Conservation (phyloP, 2,797 vertebrate species). For the Anomalospiza imberbis region DNA sequence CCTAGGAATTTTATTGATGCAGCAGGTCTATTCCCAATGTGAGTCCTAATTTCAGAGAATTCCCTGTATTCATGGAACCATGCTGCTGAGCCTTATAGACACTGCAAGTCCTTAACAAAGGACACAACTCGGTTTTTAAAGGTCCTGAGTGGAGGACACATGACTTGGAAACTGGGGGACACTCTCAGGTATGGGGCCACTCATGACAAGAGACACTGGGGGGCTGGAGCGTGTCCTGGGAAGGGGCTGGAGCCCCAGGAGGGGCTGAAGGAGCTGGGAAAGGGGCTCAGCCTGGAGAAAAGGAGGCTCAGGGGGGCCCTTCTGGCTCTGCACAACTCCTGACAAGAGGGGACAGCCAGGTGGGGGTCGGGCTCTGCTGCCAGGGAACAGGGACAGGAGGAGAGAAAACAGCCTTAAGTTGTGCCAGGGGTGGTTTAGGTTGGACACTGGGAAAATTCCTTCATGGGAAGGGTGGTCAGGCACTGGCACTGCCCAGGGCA, state of each 20-base stretch:
- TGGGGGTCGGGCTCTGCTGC: background rate
- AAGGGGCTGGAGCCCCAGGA: background rate
- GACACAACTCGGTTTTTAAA: background rate
- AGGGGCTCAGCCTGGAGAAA: background rate
- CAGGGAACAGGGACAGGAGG: background rate
- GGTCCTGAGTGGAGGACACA: background rate
- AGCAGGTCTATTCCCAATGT: conserved; percentile 2
- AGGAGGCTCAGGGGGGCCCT: background rate
- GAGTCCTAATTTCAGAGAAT: background rate
- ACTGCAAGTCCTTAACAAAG: background rate
- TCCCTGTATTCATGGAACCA: background rate
- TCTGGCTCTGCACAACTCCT: background rate
- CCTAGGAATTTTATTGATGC: conserved; percentile 25
- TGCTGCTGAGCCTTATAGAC: background rate
- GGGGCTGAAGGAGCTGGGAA: background rate
- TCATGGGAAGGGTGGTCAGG: background rate
- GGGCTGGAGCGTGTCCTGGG: background rate
- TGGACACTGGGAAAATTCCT: background rate
- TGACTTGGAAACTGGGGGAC: background rate
- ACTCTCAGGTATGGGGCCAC: background rate
- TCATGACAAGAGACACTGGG: background rate
- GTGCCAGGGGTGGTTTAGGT: background rate
- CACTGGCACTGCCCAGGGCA: background rate
- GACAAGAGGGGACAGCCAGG: background rate
- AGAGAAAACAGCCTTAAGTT: accelerated